These are phyloP conservation scores for Rhynchomys soricoides DNA, from an alignment of 2,113 vertebrate species.

Conservation along the genomic window DNA sequence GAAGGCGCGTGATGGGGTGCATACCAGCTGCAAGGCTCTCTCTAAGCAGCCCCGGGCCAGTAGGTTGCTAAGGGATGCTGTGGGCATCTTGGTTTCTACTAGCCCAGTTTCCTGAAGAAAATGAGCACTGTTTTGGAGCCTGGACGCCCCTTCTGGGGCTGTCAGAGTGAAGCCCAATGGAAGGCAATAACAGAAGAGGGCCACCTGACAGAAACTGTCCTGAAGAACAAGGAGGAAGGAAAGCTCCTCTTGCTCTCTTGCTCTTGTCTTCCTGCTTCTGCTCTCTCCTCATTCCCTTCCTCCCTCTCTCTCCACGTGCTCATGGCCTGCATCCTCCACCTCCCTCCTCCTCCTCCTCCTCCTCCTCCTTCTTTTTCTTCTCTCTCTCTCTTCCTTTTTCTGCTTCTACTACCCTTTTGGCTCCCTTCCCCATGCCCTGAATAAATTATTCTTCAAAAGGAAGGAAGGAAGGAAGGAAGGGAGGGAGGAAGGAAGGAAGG, in stretches of 20 bases:
- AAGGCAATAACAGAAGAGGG: not conserved
- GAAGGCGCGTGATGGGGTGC: not conserved
- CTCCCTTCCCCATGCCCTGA: no score
- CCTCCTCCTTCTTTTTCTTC: no score
- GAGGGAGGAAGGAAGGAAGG: fast-evolving
- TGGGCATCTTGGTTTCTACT: not conserved
- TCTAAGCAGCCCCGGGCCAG: not conserved
- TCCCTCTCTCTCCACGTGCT: no score
- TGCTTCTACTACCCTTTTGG: no score
- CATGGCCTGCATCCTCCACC: no score
- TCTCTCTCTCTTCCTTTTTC: no score
- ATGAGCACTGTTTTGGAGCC: constrained; percentile 48
- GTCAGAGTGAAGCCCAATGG: not conserved
- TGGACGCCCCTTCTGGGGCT: not conserved
- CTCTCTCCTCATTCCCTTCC: no score
- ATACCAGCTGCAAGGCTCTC: constrained; percentile 32
- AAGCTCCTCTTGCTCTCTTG: no score
- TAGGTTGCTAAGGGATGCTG: constrained; percentile 32
- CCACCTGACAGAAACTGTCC: not conserved
- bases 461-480: no score
- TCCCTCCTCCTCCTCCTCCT: no score
- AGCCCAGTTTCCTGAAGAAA: constrained; percentile 70
- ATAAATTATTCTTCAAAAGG: no score
- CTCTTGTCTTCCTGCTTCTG: no score
- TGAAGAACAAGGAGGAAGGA: not conserved